phyloP scores from a whole-genome alignment of 2,888 invertebrate species.

The Pollenia amentaria region DNA sequence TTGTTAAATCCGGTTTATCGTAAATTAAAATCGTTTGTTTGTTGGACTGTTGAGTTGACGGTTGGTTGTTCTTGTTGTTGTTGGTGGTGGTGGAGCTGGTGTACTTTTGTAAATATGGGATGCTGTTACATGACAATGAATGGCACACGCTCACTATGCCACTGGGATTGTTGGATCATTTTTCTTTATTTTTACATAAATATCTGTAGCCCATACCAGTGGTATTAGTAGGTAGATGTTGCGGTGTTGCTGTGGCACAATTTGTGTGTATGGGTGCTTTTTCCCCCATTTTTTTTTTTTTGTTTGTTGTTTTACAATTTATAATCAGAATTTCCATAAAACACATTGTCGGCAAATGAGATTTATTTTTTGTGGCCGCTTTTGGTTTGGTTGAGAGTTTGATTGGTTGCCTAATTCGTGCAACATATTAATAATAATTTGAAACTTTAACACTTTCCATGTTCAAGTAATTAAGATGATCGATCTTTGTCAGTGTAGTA shows the following conservation, averaged over 20 bases:
- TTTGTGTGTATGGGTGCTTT: slow-evolving; percentile 8
- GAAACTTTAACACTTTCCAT: slow-evolving; percentile 65
- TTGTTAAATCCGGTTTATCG: slow-evolving; percentile 71
- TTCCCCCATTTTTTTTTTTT: slow-evolving; percentile 4
- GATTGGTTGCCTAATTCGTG: slow-evolving; percentile 62
- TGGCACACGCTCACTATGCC: slow-evolving; percentile 84
- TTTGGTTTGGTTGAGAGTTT: slow-evolving; percentile 34
- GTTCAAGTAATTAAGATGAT: slow-evolving; percentile 65
- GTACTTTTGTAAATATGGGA: slow-evolving; percentile 73
- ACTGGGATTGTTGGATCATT: slow-evolving; percentile 78
- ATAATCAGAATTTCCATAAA: slow-evolving; percentile 70
- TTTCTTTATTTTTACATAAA: slow-evolving; percentile 47
- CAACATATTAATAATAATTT: slow-evolving; percentile 62
- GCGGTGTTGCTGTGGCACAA: slow-evolving; percentile 14
- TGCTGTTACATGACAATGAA: slow-evolving; percentile 83
- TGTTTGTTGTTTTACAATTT: slow-evolving; percentile 14
- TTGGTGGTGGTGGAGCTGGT: slow-evolving; percentile 9
- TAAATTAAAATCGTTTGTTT: slow-evolving; percentile 65
- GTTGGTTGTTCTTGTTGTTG: slow-evolving; percentile 2
- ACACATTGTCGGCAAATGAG: slow-evolving; percentile 55
- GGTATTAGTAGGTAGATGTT: neutral
- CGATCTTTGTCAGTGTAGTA: slow-evolving; percentile 24
- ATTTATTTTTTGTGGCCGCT: slow-evolving; percentile 31
- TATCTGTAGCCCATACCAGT: neutral
- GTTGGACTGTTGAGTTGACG: neutral